Percentiles rank a stretch among this genome's conserved stretches.
These are phyloP conservation scores for Ormyrus rosae DNA, from an alignment of 2,888 invertebrate species.

Conservation along the genomic window DNA sequence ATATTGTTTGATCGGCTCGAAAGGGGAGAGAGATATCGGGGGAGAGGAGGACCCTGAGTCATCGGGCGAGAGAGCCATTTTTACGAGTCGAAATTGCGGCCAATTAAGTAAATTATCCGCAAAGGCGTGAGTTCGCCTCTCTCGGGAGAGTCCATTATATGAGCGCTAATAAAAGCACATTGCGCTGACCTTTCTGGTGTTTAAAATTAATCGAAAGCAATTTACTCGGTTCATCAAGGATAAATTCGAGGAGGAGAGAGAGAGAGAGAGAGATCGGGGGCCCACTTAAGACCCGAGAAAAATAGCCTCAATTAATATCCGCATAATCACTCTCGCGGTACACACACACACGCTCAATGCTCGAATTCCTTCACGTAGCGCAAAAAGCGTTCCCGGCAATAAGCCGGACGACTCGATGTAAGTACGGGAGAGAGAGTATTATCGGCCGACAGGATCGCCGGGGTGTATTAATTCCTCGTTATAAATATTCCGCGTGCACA, in stretches of 20 bases:
- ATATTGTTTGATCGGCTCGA: not conserved
- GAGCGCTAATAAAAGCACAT: conserved; percentile 25
- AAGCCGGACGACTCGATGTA: conserved; percentile 1
- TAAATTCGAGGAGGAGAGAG: conserved; percentile 39
- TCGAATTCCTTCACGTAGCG: conserved; percentile 38
- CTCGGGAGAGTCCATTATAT: conserved; percentile 27
- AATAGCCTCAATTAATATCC: conserved; percentile 54
- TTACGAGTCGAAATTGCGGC: conserved; percentile 22
- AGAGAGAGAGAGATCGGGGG: conserved; percentile 13
- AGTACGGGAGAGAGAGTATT: not conserved
- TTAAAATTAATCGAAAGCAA: conserved; percentile 57
- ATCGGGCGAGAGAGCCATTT: not conserved
- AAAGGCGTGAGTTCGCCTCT: conserved; percentile 12
- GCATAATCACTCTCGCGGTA: conserved; percentile 46
- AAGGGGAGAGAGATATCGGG: conserved; percentile 18
- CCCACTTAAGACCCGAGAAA: conserved; percentile 48
- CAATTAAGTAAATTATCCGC: conserved; percentile 38
- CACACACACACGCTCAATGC: conserved; percentile 35
- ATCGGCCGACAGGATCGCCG: conserved; percentile 35
- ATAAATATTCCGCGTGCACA: conserved; percentile 45
- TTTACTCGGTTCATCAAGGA: conserved; percentile 54
- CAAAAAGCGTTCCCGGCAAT: conserved; percentile 11
- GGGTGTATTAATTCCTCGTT: conserved; percentile 50
- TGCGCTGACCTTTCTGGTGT: conserved; percentile 49
- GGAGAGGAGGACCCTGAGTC: not conserved